phyloP scores from a whole-genome alignment of 2,113 vertebrate species.

The Mirounga angustirostris region DNA sequence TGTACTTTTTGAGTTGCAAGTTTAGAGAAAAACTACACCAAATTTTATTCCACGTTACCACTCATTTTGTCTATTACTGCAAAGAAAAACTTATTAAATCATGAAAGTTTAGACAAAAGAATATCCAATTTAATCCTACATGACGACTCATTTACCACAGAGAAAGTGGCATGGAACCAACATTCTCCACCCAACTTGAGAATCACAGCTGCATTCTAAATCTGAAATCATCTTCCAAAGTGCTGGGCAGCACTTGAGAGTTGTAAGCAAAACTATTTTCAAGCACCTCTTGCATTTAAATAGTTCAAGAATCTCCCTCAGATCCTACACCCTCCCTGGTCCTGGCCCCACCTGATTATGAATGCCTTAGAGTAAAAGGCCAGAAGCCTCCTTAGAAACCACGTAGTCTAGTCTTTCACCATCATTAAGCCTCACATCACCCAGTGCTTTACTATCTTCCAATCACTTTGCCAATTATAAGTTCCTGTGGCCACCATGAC shows the following conservation, averaged over 20 bases:
- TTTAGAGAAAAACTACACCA: not conserved
- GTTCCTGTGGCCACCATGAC: not conserved
- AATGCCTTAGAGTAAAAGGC: not conserved
- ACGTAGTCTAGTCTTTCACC: not conserved
- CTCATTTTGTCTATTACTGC: not conserved
- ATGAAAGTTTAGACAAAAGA: not conserved
- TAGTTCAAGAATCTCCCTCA: constrained; percentile 49
- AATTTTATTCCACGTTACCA: not conserved
- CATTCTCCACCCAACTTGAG: not conserved
- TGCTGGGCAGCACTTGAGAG: not conserved
- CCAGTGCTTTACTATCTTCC: not conserved
- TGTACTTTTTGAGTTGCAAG: not conserved
- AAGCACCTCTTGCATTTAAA: constrained; percentile 48
- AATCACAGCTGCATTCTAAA: not conserved
- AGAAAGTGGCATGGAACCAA: not conserved
- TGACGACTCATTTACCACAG: not conserved
- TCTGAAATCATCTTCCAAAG: constrained; percentile 32
- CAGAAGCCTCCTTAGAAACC: not conserved
- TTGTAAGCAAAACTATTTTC: constrained; percentile 55
- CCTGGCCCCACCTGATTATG: not conserved
- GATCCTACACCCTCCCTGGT: not conserved
- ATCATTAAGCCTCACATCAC: not conserved
- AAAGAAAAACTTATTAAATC: constrained; percentile 23
- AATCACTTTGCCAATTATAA: not conserved
- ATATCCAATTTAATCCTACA: not conserved